Conservation (phyloP, 2,113 vertebrate genomes). For the Gavialis gangeticus region DNA sequence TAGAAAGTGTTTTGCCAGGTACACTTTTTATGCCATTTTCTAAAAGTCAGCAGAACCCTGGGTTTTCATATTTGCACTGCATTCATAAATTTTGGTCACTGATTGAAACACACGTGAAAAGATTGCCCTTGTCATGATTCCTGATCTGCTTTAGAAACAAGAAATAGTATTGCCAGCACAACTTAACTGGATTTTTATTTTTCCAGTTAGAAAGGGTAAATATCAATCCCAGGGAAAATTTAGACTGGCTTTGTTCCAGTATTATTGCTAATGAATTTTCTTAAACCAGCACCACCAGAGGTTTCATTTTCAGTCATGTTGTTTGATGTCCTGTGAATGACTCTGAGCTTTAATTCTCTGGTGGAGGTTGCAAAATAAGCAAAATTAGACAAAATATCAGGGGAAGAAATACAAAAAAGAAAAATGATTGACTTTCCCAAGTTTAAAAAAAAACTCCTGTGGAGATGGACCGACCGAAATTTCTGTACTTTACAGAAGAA, state of each 20-base stretch:
- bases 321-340: constrained; percentile 18
- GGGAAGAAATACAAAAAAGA: not conserved
- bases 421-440: not conserved
- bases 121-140: constrained; percentile 37
- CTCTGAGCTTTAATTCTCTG: constrained; percentile 35
- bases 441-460: not conserved
- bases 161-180: constrained; percentile 47
- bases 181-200: constrained; percentile 40
- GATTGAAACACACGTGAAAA: constrained; percentile 61
- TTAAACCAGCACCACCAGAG: not conserved
- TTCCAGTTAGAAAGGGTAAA: constrained; percentile 44
- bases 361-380: not conserved
- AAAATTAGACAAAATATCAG: constrained; percentile 30
- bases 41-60: constrained; percentile 61
- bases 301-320: constrained; percentile 33
- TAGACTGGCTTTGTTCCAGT: constrained; percentile 27
- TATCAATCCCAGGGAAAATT: constrained; percentile 14
- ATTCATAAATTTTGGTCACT: constrained; percentile 54
- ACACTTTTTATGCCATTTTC: constrained; percentile 49
- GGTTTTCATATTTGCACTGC: constrained; percentile 26
- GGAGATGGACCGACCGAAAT: not conserved
- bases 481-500: not conserved
- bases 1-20: constrained; percentile 59
- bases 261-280: constrained; percentile 23
- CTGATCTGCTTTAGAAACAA: constrained; percentile 58